These are phyloP conservation scores for Stigmatopora nigra DNA, from an alignment of 2,113 vertebrate genomes.

Conservation along the genomic window DNA sequence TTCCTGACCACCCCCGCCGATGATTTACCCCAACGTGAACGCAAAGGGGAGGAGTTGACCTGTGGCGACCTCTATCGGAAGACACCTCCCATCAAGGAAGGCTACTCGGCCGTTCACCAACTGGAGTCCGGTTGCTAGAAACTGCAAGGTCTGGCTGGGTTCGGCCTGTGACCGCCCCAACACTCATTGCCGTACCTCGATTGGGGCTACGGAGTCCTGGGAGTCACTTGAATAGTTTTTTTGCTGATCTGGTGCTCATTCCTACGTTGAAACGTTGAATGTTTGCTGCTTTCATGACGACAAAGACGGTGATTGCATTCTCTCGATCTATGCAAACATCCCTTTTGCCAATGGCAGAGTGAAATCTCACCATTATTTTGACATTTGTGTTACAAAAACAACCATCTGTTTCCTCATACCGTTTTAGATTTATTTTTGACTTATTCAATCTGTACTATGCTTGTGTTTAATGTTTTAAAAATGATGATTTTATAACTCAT, in stretches of 20 bases:
- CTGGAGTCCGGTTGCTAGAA: conserved; percentile 69
- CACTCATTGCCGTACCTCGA: conserved; percentile 43
- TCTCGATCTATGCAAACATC: neutral
- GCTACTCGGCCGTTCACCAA: conserved; percentile 61
- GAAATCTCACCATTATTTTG: neutral
- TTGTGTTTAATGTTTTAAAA: neutral
- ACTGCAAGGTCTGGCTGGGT: conserved; percentile 19
- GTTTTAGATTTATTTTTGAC: neutral
- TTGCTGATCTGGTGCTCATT: conserved; percentile 6
- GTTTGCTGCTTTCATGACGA: neutral
- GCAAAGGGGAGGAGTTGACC: conserved; percentile 59
- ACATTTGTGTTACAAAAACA: neutral
- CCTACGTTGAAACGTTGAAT: neutral
- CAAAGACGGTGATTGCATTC: neutral
- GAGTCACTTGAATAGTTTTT: conserved; percentile 12
- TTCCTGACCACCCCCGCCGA: conserved; percentile 60
- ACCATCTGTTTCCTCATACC: neutral
- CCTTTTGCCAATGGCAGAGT: neutral
- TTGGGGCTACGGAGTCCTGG: conserved; percentile 17
- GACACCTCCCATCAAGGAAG: conserved; percentile 45
- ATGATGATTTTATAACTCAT: neutral
- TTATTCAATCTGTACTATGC: neutral
- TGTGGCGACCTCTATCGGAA: conserved; percentile 50
- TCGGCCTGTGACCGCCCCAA: conserved; percentile 11
- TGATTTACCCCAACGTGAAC: conserved; percentile 63